These are phyloP conservation scores for Molorchus minor DNA, from an alignment of 2,888 invertebrate genomes.

Conservation along the genomic window DNA sequence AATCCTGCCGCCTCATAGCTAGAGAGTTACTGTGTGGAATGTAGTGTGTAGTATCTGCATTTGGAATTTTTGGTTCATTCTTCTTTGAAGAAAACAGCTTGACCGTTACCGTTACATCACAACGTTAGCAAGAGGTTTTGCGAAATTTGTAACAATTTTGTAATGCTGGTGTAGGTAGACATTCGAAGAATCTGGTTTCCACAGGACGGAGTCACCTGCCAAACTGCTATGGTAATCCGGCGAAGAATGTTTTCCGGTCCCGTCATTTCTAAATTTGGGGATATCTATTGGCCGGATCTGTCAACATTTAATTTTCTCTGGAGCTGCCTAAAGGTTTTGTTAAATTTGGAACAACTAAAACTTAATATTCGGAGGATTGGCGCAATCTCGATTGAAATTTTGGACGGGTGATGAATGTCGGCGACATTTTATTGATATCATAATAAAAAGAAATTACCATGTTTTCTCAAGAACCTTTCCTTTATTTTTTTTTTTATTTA, in stretches of 20 bases:
- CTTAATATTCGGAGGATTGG: too few relatives aligned
- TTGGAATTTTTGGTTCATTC: conserved; percentile 13
- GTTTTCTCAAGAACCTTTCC: too few relatives aligned
- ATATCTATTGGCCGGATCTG: neutral
- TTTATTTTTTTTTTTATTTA: too few relatives aligned
- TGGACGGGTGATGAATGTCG: neutral
- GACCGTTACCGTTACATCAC: conserved; percentile 2
- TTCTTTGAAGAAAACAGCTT: conserved; percentile 9
- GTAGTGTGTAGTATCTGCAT: conserved; percentile 2
- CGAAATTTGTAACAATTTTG: too few relatives aligned
- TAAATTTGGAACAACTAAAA: neutral
- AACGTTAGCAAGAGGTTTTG: neutral
- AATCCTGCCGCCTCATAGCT: neutral
- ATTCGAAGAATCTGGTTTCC: too few relatives aligned
- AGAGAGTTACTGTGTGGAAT: too few relatives aligned
- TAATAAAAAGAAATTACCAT: too few relatives aligned
- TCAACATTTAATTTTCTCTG: neutral
- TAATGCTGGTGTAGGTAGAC: too few relatives aligned
- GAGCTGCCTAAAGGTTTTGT: neutral
- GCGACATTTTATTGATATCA: too few relatives aligned
- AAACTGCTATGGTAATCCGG: neutral
- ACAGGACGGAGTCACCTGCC: neutral
- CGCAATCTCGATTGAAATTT: neutral
- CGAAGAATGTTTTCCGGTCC: neutral
- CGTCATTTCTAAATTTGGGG: neutral